A percentile compares a stretch with the other conserved stretches of the same genome.
These are phyloP conservation scores for Alentia gelatinosa DNA, from an alignment of 2,888 invertebrate genomes.

Conservation along the genomic window DNA sequence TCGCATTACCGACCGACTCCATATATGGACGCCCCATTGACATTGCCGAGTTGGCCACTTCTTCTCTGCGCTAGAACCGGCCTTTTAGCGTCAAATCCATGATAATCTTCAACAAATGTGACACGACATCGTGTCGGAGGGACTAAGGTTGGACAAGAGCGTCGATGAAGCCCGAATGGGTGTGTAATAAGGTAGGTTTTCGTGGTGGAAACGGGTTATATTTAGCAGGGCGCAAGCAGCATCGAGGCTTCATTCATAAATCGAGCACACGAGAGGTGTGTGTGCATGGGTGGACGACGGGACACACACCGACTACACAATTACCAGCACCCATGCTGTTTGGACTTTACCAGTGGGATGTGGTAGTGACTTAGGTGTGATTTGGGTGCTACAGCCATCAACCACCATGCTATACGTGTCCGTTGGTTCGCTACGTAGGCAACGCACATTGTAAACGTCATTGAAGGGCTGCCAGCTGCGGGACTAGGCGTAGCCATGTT, in stretches of 20 bases:
- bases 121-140: background rate
- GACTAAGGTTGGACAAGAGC: background rate
- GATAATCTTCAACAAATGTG: background rate
- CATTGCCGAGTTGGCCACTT: background rate
- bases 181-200: slow-evolving; percentile 49
- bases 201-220: slow-evolving; percentile 38
- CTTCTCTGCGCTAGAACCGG: background rate
- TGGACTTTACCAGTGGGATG: background rate
- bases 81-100: background rate
- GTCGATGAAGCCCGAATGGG: slow-evolving; percentile 43
- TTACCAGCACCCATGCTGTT: background rate
- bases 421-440: background rate
- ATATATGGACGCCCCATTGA: slow-evolving; percentile 56
- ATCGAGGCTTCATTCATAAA: slow-evolving; percentile 55
- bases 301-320: background rate
- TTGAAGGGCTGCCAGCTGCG: background rate
- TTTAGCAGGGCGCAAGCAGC: slow-evolving; percentile 17
- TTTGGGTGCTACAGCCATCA: background rate
- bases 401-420: background rate
- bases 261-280: slow-evolving; percentile 22
- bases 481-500: slow-evolving; percentile 37
- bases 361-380: background rate
- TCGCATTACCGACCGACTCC: slow-evolving; percentile 56
- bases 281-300: background rate
- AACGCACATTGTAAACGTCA: slow-evolving; percentile 15